phyloP scores from a whole-genome alignment of 2,888 invertebrate species.

The Bursaphelenchus okinawaensis region DNA sequence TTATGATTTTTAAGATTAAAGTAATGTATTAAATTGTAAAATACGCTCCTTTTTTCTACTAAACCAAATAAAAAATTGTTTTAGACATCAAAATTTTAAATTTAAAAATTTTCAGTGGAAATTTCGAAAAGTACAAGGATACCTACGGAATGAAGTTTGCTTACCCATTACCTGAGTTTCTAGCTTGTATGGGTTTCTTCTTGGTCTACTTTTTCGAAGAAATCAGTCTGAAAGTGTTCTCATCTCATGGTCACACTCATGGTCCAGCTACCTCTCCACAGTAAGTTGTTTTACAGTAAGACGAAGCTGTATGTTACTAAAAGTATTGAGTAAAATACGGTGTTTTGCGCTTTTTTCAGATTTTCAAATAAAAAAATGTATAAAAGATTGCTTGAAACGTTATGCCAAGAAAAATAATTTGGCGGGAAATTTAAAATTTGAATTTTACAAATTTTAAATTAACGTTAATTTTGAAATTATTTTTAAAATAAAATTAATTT shows the following conservation, averaged over 20 bases:
- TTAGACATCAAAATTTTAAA: not conserved
- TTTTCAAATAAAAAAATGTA: too few species aligned
- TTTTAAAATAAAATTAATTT: not conserved
- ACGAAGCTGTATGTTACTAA: too few species aligned
- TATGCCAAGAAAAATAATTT: too few species aligned
- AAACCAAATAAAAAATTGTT: too few species aligned
- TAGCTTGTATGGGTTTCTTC: constrained; percentile 53
- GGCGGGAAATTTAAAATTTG: too few species aligned
- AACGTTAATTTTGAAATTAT: not conserved
- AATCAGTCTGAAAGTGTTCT: constrained; percentile 42
- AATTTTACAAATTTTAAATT: too few species aligned
- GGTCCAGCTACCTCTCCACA: constrained; percentile 5
- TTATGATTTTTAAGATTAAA: too few species aligned
- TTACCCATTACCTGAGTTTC: constrained; percentile 46
- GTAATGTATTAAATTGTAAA: constrained; percentile 14
- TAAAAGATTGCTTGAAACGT: too few species aligned
- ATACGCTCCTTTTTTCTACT: constrained; percentile 13
- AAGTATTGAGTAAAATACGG: too few species aligned
- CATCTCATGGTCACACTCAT: constrained; percentile 36
- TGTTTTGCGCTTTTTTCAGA: too few species aligned
- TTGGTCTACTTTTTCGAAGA: constrained; percentile 54
- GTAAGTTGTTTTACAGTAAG: too few species aligned
- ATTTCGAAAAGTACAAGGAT: constrained; percentile 28
- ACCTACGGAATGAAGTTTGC: constrained; percentile 22
- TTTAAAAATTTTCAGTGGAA: constrained; percentile 35